These are phyloP conservation scores for Mycteria americana DNA, from an alignment of 2,797 vertebrate genomes.

Conservation along the genomic window DNA sequence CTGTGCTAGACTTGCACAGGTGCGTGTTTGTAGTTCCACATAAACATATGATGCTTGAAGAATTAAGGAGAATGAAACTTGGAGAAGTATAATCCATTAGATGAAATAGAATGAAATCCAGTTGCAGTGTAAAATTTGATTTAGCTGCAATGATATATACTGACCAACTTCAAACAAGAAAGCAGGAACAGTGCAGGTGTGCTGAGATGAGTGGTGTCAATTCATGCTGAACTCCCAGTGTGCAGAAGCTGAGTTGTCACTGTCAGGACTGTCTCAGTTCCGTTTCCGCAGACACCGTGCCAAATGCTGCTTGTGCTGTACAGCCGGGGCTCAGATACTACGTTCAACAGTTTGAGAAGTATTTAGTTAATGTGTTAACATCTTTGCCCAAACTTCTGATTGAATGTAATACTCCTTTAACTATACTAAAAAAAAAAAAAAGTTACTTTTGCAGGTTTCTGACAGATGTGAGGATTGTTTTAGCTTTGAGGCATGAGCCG, in stretches of 20 bases:
- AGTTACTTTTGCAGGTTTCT: background rate
- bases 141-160: background rate
- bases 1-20: background rate
- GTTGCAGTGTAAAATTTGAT: background rate
- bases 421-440: background rate
- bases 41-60: background rate
- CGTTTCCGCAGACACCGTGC: accelerated
- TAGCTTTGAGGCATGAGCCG: background rate
- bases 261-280: background rate
- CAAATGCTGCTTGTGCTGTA: background rate
- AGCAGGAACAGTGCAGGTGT: background rate
- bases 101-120: background rate
- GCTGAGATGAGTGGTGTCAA: background rate
- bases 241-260: background rate
- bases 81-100: background rate
- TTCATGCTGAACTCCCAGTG: background rate
- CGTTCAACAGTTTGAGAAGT: background rate
- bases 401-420: background rate
- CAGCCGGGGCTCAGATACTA: background rate
- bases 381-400: background rate
- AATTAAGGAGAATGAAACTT: background rate
- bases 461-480: background rate
- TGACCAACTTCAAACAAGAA: background rate
- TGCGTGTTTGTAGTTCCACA: background rate
- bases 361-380: background rate